These are phyloP conservation scores for Ametastegia equiseti DNA, from an alignment of 2,888 invertebrate species.

Conservation along the genomic window DNA sequence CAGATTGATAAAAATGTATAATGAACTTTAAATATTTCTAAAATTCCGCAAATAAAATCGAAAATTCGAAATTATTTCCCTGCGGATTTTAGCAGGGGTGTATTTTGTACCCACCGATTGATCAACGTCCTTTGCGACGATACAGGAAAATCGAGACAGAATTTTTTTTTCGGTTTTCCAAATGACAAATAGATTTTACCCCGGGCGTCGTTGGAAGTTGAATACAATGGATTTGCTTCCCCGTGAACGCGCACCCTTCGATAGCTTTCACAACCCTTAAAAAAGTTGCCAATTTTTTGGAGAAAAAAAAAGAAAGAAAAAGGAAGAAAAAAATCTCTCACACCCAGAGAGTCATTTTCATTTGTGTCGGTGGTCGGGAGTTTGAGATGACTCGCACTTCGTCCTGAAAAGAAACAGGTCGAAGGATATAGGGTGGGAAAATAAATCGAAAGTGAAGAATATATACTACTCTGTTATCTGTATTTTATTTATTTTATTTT, in stretches of 20 bases:
- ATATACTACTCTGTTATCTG: neutral
- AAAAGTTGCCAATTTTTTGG: slow-evolving; percentile 20
- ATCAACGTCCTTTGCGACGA: slow-evolving; percentile 4
- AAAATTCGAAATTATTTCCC: neutral
- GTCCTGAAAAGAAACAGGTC: neutral
- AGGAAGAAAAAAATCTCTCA: neutral
- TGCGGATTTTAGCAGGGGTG: neutral
- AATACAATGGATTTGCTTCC: slow-evolving; percentile 19
- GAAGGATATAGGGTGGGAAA: neutral
- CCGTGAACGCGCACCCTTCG: slow-evolving; percentile 1
- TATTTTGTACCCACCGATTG: neutral
- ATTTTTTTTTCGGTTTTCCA: neutral
- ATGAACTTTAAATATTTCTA: no score
- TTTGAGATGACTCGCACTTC: slow-evolving; percentile 4
- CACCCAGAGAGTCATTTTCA: slow-evolving; percentile 1
- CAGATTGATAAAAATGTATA: no score
- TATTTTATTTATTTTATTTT: no score
- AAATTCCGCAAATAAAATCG: no score
- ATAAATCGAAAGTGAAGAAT: neutral
- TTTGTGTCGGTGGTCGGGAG: neutral
- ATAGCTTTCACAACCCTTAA: slow-evolving; percentile 17
- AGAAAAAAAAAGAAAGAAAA: neutral
- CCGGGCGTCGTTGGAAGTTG: slow-evolving; percentile 9
- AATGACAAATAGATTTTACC: slow-evolving; percentile 26
- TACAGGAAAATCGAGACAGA: neutral